Evolutionary conservation across 2,113 vertebrate species (phyloP), one percentile per base, ranked within the genome.

Genomic region (Hepsetus odoe): DNA sequence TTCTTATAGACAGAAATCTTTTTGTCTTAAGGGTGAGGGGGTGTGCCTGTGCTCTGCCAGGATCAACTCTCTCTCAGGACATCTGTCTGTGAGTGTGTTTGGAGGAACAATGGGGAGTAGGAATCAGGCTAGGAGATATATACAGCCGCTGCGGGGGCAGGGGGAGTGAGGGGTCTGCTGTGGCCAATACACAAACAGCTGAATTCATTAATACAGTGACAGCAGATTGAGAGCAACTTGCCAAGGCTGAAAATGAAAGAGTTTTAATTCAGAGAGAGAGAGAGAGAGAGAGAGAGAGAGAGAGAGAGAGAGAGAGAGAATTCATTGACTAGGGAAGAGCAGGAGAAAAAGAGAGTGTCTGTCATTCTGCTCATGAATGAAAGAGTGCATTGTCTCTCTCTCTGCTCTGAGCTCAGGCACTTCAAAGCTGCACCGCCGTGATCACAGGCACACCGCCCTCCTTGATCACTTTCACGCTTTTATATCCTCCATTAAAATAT

Each of bases 401-500:
- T 84, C 88, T 92, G 88, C 93, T 92, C 89, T 86, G 91, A 93
- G 92, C 90, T 85, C 85, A 87, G 90, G 91, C 89, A 88, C 92
- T 94, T 95, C 95, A 96, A 95, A 96, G 93, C 83, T 74, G 87
- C 86, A 85, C 82, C 85, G 90, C 82, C 86, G 90, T 89, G 92
- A 95, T 95, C 92, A 94, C 88, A 94, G 91, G 88, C 91, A 73
- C 70, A 88, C 92, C 93, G 92, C 89, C 82, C 87, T 90, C 89
- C 92, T 95, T 95, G 93, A 95, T 96, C 95, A 94, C 90, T 94
- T 95, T 94, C 95, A 94, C 82, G 90, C 92, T 91, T 94, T 92
- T 87, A 89, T 93, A 83, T 84, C 86, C 85, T 87, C 90, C 90
- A 93, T 93, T 91, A 89, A 91, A 92, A 92, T 92, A 91, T 90